Evolutionary conservation across 2,113 vertebrate genomes (phyloP).

Genomic region (Vicugna pacos): DNA sequence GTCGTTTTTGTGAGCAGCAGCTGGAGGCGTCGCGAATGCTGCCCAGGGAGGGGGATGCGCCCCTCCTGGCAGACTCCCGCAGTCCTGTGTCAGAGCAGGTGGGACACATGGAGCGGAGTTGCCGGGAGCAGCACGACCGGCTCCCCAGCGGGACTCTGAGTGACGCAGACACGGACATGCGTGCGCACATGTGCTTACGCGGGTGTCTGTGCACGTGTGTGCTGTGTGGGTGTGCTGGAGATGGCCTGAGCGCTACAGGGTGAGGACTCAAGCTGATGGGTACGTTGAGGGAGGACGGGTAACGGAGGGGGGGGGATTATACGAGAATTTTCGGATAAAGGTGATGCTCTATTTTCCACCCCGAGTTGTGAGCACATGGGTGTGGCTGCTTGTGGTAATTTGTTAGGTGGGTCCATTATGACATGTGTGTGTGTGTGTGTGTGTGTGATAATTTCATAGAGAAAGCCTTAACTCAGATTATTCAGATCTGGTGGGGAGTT

Average conservation of each 20-base stretch:
- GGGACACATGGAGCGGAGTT: background rate
- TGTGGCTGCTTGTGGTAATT: background rate
- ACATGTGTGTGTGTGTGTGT: background rate
- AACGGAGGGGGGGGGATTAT: rapidly evolving
- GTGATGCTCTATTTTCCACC: background rate
- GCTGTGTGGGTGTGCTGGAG: background rate
- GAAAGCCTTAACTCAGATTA: background rate
- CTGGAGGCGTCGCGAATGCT: background rate
- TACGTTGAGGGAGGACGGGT: rapidly evolving
- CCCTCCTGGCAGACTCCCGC: too few relatives aligned
- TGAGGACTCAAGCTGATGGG: too few relatives aligned
- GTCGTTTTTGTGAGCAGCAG: background rate
- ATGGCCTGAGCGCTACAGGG: rapidly evolving
- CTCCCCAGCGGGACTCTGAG: too few relatives aligned
- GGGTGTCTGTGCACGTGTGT: rapidly evolving
- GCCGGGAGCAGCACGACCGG: rapidly evolving
- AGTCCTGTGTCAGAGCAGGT: background rate
- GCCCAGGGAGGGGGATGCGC: background rate
- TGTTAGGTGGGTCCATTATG: background rate
- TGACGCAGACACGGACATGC: rapidly evolving
- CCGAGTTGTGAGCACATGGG: rapidly evolving
- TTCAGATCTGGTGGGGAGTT: background rate
- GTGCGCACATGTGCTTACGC: rapidly evolving
- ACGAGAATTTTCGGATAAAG: background rate
- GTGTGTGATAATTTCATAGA: background rate